A percentile compares a stretch with the other conserved stretches of the same genome.
These are phyloP conservation scores for Oxycera nigricornis DNA, from an alignment of 2,888 invertebrate genomes.

Conservation along the genomic window DNA sequence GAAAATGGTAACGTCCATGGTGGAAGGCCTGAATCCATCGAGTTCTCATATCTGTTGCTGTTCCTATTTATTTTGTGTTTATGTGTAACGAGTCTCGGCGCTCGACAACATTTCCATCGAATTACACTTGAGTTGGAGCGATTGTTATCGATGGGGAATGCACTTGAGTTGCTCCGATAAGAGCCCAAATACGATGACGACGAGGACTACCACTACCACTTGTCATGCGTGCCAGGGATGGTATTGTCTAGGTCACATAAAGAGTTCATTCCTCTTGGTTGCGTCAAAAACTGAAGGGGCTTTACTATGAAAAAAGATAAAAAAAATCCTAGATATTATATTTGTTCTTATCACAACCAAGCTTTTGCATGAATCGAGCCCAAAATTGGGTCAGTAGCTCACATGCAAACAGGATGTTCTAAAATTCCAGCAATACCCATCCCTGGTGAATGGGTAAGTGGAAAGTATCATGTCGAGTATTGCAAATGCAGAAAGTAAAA, in stretches of 20 bases:
- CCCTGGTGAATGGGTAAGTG: too few relatives aligned
- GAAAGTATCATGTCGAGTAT: too few relatives aligned
- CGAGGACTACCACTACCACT: neutral
- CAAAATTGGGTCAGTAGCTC: too few relatives aligned
- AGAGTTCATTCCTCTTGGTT: constrained; percentile 13
- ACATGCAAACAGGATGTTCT: too few relatives aligned
- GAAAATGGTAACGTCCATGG: too few relatives aligned
- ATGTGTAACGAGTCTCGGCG: constrained; percentile 16
- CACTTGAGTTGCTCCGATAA: constrained; percentile 24
- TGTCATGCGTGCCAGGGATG: neutral
- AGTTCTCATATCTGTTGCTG: neutral
- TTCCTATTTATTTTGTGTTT: constrained; percentile 34
- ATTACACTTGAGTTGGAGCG: constrained; percentile 7
- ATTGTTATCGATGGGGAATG: constrained; percentile 12
- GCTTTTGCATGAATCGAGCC: too few relatives aligned
- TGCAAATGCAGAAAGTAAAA: too few relatives aligned
- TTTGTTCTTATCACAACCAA: too few relatives aligned
- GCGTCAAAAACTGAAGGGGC: too few relatives aligned
- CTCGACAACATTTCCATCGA: constrained; percentile 10
- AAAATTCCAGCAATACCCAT: too few relatives aligned
- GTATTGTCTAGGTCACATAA: constrained; percentile 8
- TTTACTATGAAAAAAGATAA: too few relatives aligned
- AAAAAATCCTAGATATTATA: too few relatives aligned
- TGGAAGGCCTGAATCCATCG: neutral
- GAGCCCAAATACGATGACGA: neutral